These are phyloP conservation scores for Pammene aurita DNA, from an alignment of 2,888 invertebrate species.

Conservation along the genomic window DNA sequence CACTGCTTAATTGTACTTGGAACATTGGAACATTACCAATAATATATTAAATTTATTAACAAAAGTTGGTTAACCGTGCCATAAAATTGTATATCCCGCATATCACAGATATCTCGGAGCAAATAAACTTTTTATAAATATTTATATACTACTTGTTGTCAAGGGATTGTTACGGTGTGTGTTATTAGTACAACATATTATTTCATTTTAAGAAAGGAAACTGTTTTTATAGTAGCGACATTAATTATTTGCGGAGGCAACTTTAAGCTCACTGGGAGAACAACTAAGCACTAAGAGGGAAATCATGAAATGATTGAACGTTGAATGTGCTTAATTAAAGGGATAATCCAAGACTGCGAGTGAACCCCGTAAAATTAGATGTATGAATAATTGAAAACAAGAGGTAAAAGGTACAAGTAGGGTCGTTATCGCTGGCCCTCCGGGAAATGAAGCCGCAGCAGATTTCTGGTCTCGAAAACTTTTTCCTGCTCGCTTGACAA, in stretches of 20 bases:
- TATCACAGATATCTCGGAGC: no score
- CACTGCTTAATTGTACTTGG: slow-evolving; percentile 26
- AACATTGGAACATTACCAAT: slow-evolving; percentile 2
- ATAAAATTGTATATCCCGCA: not conserved
- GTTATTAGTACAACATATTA: no score
- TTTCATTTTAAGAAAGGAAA: no score
- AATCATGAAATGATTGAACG: slow-evolving; percentile 57
- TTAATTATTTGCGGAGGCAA: no score
- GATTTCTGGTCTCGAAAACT: slow-evolving; percentile 65
- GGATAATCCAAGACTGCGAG: slow-evolving; percentile 57
- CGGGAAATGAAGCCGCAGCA: slow-evolving; percentile 68
- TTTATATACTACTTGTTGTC: no score
- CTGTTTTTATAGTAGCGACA: no score
- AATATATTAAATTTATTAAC: slow-evolving; percentile 5
- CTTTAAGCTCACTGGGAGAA: no score
- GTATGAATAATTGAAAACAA: slow-evolving; percentile 78
- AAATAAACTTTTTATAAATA: no score
- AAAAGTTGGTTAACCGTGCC: slow-evolving; percentile 1
- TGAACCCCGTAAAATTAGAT: slow-evolving; percentile 64
- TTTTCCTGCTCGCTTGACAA: slow-evolving; percentile 59
- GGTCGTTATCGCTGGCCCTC: slow-evolving; percentile 69
- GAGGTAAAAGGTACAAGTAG: slow-evolving; percentile 71
- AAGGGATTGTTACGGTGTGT: no score
- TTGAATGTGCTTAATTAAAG: slow-evolving; percentile 62
- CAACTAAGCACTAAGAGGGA: no score